These are phyloP conservation scores for Euplagia quadripunctaria DNA, from an alignment of 2,888 invertebrate species.

Conservation along the genomic window DNA sequence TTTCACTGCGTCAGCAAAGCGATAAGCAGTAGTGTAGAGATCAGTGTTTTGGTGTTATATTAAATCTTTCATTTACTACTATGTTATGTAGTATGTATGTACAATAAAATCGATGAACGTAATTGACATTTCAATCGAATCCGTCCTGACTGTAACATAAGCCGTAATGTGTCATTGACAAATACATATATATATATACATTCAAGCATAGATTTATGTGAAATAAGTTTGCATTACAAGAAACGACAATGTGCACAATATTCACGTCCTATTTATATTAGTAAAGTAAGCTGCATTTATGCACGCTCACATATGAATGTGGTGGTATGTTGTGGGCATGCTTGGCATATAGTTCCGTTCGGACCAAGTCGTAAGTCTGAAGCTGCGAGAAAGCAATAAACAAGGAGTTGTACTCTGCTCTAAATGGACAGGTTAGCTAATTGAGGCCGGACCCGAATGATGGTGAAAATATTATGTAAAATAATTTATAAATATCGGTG, in stretches of 20 bases:
- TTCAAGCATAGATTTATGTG: slow-evolving; percentile 14
- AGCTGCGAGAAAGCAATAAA: background rate
- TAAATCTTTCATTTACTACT: too few relatives aligned
- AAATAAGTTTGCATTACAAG: slow-evolving; percentile 15
- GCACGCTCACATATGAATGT: slow-evolving; percentile 34
- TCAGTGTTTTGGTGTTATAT: too few relatives aligned
- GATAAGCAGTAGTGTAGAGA: background rate
- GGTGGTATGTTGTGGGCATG: slow-evolving; percentile 12
- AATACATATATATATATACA: background rate
- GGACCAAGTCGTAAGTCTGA: background rate
- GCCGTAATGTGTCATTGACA: background rate
- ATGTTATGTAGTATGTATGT: background rate
- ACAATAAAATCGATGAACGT: background rate
- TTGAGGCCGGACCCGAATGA: background rate
- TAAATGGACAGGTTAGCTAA: background rate
- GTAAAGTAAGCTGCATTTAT: slow-evolving; percentile 37
- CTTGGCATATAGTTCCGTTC: too few relatives aligned
- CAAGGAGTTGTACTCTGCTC: background rate
- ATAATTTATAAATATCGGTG: too few relatives aligned
- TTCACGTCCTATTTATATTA: slow-evolving; percentile 42
- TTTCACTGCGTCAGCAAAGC: background rate
- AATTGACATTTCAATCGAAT: background rate
- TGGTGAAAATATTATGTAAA: too few relatives aligned
- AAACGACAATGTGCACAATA: slow-evolving; percentile 25
- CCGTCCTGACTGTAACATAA: background rate